Conservation (phyloP, 2,797 vertebrate genomes). For the Jordanella pulchra region DNA sequence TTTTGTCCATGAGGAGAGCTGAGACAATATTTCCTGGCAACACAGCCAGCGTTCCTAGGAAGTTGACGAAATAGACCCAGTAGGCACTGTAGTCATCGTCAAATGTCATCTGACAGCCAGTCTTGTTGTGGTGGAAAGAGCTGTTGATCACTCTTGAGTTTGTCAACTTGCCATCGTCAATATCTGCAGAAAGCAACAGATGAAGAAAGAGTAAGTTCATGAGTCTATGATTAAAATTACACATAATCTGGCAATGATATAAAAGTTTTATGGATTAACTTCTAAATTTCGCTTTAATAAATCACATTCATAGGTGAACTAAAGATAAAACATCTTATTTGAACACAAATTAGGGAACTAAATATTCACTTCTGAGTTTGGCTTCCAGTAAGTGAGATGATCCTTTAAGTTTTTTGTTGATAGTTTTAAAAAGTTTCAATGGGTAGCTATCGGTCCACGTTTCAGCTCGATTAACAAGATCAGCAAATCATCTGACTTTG, state of each 20-base stretch:
- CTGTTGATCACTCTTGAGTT: constrained; percentile 87
- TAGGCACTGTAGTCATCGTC: constrained; percentile 97
- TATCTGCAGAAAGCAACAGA: constrained; percentile 79
- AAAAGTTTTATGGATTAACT: background rate
- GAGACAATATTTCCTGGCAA: constrained; percentile 97
- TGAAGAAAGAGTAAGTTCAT: background rate
- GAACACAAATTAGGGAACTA: background rate
- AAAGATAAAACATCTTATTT: background rate
- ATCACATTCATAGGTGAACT: background rate
- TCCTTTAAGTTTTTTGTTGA: too few relatives aligned
- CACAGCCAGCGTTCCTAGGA: constrained; percentile 94
- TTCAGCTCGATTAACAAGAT: too few relatives aligned
- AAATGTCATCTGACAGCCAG: constrained; percentile 95
- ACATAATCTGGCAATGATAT: background rate
- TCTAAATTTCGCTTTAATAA: background rate
- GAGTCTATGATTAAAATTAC: background rate
- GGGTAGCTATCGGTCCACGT: too few relatives aligned
- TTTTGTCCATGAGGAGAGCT: constrained; percentile 97
- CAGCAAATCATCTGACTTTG: too few relatives aligned
- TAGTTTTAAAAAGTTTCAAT: too few relatives aligned
- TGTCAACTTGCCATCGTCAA: constrained; percentile 89
- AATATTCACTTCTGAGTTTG: too few relatives aligned
- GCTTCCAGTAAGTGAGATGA: too few relatives aligned
- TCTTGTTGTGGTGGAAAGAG: constrained; percentile 90
- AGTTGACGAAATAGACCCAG: constrained; percentile 99